These are phyloP conservation scores for Leptopilina myrica DNA, from an alignment of 2,888 invertebrate species.

Conservation along the genomic window DNA sequence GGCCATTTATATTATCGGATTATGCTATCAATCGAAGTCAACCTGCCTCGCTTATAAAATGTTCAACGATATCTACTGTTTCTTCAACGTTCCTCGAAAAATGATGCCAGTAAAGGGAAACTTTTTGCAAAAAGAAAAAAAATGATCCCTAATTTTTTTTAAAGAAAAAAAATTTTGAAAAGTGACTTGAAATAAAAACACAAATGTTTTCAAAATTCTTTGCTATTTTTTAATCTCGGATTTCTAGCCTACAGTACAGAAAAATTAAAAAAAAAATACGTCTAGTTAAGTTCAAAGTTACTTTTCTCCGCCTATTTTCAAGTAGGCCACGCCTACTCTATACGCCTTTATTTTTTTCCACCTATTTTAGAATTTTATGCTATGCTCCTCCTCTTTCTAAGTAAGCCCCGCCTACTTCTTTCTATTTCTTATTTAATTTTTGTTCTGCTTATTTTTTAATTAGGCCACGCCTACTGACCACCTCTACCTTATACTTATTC, in stretches of 20 bases:
- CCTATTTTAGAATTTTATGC: background rate
- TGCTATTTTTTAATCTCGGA: too few relatives aligned
- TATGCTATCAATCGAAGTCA: constrained; percentile 68
- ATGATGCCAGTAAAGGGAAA: background rate
- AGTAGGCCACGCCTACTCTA: background rate
- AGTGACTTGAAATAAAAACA: too few relatives aligned
- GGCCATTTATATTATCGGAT: constrained; percentile 69
- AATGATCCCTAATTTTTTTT: background rate
- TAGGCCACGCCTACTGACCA: too few relatives aligned
- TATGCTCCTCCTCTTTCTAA: too few relatives aligned
- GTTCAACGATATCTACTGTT: constrained; percentile 1
- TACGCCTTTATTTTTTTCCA: background rate
- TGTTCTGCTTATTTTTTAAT: too few relatives aligned
- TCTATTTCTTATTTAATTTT: too few relatives aligned
- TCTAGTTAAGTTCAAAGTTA: too few relatives aligned
- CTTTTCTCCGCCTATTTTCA: background rate
- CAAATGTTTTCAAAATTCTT: too few relatives aligned
- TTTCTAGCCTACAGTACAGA: too few relatives aligned
- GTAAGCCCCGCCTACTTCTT: too few relatives aligned
- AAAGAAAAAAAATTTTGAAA: background rate
- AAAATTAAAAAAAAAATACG: too few relatives aligned
- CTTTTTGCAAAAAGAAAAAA: background rate
- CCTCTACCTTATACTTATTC: too few relatives aligned
- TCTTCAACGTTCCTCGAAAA: constrained; percentile 9
- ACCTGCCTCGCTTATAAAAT: constrained; percentile 46